Base-by-base conservation (phyloP, 1,140 invertebrate genomes). In the Drosophila eugracilis region DNA sequence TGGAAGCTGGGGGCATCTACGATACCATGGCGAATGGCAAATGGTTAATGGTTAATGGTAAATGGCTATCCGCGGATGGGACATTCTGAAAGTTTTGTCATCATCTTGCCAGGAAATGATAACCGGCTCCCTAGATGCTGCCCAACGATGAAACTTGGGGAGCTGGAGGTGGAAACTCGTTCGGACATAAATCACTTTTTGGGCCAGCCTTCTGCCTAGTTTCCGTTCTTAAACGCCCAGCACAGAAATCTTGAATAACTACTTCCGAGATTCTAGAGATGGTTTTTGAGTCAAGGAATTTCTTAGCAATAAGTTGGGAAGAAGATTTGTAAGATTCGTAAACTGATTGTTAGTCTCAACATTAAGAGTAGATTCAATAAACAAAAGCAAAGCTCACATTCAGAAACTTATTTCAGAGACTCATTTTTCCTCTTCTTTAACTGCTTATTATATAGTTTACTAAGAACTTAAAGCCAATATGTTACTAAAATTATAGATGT, bases 101-200 rank as follows among this genome's bases (percentile, higher is more conserved):
- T 74, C 80, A 80, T 67, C 65, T 79, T 57, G 77, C 42, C 86
- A 89, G 86, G 86, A 90, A 90, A 74, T 83, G 81, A 37, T 54
- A 90, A 90, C 86, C 86, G 86, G 86, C 86, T 90, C 71, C 60
- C 45, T 66, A 63, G 50, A 48, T 55, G 50, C 32, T 59, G 66
- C 45, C 59, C 47, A 59, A 21, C 69, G 60, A 75, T 49, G 63
- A 55, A 65, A 30, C n/a, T 28, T 30, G 39, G 34, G 14, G 22
- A 50, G 24, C 36, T 22, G 44, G 54, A 26, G 66, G 39, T 28
- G 44, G 22, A 28, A 73, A 73, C 70, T 57, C 58, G 69, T 63
- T 73, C 21, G 36, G 28, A 30, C 44, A 57, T 66, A 83, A 60
- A 75, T 84, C 76, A 69, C 66, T 76, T 76, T 76, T 73, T 57